phyloP scores from a whole-genome alignment of 2,888 invertebrate genomes.

The Andricus curvator region DNA sequence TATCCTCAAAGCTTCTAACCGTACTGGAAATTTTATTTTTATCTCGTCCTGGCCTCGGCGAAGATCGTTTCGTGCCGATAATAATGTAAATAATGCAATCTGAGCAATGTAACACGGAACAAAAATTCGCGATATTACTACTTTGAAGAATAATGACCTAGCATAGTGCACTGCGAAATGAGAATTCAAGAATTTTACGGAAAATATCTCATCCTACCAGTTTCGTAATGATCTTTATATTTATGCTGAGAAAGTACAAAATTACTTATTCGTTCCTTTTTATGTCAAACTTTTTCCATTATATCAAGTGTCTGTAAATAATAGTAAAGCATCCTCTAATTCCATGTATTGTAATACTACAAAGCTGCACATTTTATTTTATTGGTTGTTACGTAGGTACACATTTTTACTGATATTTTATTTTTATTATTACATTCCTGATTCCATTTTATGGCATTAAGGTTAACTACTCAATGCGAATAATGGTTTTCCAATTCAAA shows the following conservation, averaged over 20 bases:
- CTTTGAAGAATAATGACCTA: neutral
- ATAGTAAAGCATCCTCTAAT: neutral
- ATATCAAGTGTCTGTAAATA: neutral
- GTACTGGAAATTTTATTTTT: neutral
- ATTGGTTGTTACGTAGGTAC: neutral
- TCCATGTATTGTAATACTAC: neutral
- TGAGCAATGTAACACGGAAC: neutral
- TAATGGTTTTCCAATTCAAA: neutral
- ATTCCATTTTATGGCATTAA: neutral
- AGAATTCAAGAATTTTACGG: neutral
- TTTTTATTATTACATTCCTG: neutral
- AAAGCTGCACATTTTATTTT: neutral
- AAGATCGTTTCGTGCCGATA: neutral
- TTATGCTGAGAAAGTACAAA: neutral
- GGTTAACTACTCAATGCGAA: neutral
- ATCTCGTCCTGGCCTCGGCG: neutral
- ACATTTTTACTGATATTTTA: neutral
- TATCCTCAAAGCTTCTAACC: neutral
- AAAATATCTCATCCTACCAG: neutral
- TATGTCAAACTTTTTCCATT: neutral
- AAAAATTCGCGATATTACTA: neutral
- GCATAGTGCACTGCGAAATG: neutral
- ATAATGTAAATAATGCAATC: constrained; percentile 11
- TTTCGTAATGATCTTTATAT: neutral
- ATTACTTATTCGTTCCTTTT: neutral